These are phyloP conservation scores for Corella eumyota DNA, from an alignment of 23 tunicate species.

Conservation along the genomic window DNA sequence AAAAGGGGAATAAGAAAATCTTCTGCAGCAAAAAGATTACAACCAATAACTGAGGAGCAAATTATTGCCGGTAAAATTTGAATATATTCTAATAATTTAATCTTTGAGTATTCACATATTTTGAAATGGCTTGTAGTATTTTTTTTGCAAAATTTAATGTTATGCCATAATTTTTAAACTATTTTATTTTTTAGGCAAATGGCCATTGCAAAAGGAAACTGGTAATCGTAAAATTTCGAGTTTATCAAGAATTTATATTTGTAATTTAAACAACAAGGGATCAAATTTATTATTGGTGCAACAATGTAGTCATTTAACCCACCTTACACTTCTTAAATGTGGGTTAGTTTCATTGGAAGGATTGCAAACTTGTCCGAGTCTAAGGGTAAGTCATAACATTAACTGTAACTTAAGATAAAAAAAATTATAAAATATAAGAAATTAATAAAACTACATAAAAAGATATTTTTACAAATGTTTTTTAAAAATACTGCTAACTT, in stretches of 20 bases:
- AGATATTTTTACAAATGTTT: no score
- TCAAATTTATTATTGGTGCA: conserved; percentile 22
- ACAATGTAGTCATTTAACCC: conserved; percentile 42
- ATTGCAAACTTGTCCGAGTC: conserved; percentile 45
- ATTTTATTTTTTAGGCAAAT: no score
- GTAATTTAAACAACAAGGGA: no score
- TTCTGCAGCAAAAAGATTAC: conserved; percentile 62
- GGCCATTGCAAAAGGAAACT: no score
- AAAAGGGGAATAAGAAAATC: conserved; percentile 40
- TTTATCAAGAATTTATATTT: no score
- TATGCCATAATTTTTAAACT: no score
- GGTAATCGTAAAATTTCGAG: no score
- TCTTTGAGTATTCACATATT: neutral
- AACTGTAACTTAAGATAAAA: no score
- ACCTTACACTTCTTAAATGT: conserved; percentile 40
- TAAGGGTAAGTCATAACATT: conserved; percentile 29
- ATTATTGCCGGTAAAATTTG: conserved; percentile 35
- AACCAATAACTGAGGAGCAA: conserved; percentile 29
- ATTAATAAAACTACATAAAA: no score
- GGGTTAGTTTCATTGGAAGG: conserved; percentile 59
- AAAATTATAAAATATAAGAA: no score
- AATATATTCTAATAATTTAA: neutral
- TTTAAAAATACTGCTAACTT: no score
- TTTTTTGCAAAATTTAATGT: no score
- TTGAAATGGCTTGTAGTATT: neutral